Conservation (phyloP, 2,113 vertebrate genomes). For the Ammodytes dubius region DNA sequence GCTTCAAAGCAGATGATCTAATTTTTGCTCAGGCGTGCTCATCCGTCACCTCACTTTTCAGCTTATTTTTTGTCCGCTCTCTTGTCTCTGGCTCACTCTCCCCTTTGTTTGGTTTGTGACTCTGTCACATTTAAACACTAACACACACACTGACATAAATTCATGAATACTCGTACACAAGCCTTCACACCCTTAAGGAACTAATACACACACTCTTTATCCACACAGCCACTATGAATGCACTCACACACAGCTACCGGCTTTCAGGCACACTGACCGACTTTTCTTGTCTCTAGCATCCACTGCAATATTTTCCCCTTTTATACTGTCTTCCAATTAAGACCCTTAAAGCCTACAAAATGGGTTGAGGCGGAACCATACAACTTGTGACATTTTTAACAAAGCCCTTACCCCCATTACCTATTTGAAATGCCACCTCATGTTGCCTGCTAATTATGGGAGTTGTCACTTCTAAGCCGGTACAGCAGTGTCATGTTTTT, state of each 20-base stretch:
- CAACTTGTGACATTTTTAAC: conserved; percentile 37
- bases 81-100: conserved; percentile 55
- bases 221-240: conserved; percentile 17
- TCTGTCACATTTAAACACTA: conserved; percentile 29
- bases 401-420: conserved; percentile 45
- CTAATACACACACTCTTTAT: conserved; percentile 2
- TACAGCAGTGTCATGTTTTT: conserved; percentile 8
- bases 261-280: conserved; percentile 76
- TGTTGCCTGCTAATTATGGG: conserved; percentile 40
- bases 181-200: conserved; percentile 32
- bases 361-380: conserved; percentile 12
- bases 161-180: conserved; percentile 45
- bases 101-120: conserved; percentile 56
- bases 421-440: conserved; percentile 39
- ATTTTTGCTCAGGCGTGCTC: conserved; percentile 32
- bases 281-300: conserved; percentile 60
- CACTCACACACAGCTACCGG: conserved; percentile 24
- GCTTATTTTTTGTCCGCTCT: conserved; percentile 55
- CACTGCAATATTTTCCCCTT: conserved; percentile 26
- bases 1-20: conserved; percentile 60
- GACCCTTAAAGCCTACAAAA: conserved; percentile 36
- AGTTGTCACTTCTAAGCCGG: conserved; percentile 4
- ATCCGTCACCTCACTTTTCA: conserved; percentile 17
- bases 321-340: conserved; percentile 43
- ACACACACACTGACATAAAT: conserved; percentile 55